phyloP scores from a whole-genome alignment of 2,888 invertebrate species.

The Subacronicta megacephala region DNA sequence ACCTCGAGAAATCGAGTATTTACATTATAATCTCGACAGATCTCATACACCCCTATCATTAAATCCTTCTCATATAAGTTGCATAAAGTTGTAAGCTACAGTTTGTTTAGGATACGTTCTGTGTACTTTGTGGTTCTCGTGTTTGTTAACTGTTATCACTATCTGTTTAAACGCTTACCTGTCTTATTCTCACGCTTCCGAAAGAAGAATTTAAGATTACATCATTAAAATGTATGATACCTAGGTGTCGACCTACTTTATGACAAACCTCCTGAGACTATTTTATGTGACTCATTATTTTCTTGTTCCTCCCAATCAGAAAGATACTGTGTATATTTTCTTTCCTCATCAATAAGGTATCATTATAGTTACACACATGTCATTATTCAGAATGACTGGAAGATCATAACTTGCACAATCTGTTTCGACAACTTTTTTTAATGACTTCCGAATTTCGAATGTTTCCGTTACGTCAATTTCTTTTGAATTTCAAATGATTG shows the following conservation, averaged over 20 bases:
- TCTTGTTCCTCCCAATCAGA: too few species aligned
- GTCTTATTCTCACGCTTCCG: slow-evolving; percentile 41
- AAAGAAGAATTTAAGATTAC: slow-evolving; percentile 28
- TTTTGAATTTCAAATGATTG: slow-evolving; percentile 24
- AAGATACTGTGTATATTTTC: too few species aligned
- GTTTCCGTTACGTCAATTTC: slow-evolving; percentile 46
- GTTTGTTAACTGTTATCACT: slow-evolving; percentile 43
- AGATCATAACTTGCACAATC: neutral
- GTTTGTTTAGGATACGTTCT: slow-evolving; percentile 38
- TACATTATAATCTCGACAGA: neutral
- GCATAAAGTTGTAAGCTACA: neutral
- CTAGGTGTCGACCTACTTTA: too few species aligned
- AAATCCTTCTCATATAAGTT: neutral
- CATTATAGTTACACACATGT: neutral
- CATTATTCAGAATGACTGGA: slow-evolving; percentile 33
- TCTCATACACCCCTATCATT: neutral
- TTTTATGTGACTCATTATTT: too few species aligned
- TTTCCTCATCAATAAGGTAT: neutral
- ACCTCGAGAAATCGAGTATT: neutral
- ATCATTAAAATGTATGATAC: slow-evolving; percentile 12
- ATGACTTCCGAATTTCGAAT: slow-evolving; percentile 33
- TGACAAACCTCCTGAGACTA: too few species aligned
- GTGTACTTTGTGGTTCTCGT: slow-evolving; percentile 12
- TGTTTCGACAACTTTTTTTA: slow-evolving; percentile 33
- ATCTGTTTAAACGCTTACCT: slow-evolving; percentile 27